phyloP scores from a whole-genome alignment of 35 echinoderm and acorn worm genomes.

The Holothuria glaberrima region DNA sequence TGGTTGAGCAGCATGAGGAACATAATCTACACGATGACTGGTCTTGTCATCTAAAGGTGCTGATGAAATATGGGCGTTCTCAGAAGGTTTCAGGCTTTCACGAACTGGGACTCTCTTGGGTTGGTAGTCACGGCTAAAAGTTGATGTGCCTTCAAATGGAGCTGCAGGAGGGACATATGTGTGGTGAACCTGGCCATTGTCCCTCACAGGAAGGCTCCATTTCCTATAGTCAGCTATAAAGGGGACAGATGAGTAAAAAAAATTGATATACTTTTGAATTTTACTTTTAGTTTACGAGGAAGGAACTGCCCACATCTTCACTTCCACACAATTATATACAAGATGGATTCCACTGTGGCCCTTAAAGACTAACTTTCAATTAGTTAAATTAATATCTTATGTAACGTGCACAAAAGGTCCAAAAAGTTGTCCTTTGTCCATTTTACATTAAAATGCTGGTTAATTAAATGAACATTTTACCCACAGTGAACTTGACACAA shows the following conservation, averaged over 20 bases:
- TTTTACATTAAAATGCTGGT: no score
- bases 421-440: no score
- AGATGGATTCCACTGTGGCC: no score
- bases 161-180: constrained; percentile 83
- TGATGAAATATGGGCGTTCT: constrained; percentile 69
- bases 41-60: constrained; percentile 92
- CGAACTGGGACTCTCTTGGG: constrained; percentile 71
- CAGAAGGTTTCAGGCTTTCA: constrained; percentile 77
- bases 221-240: constrained; percentile 89
- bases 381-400: no score
- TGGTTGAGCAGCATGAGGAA: constrained; percentile 79
- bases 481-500: no score
- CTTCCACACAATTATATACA: no score
- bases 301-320: no score
- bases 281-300: no score
- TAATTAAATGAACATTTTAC: no score
- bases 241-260: neutral
- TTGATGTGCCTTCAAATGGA: constrained; percentile 91
- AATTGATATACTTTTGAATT: no score
- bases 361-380: no score
- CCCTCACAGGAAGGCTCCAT: constrained; percentile 85
- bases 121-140: constrained; percentile 89
- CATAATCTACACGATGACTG: constrained; percentile 79
- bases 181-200: constrained; percentile 61
- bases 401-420: no score